Percentiles rank a stretch among this genome's conserved stretches.
Conservation (phyloP, 2,888 invertebrate genomes). For the Phaonia tiefii region DNA sequence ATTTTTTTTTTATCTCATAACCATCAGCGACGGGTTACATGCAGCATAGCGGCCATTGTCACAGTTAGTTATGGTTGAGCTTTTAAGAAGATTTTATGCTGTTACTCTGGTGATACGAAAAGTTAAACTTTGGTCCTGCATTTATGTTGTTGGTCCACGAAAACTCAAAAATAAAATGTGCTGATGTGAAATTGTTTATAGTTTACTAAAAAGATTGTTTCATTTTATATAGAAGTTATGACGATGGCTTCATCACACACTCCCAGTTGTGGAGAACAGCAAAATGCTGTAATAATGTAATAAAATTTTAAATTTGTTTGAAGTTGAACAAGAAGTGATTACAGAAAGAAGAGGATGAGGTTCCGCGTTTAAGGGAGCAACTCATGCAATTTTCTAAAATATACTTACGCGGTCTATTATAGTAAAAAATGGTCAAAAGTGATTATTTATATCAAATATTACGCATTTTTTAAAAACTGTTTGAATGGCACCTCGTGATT, state of each 20-base stretch:
- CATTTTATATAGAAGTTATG: slow-evolving; percentile 6
- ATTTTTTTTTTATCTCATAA: slow-evolving; percentile 40
- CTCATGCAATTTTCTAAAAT: too few species aligned
- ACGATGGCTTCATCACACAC: not conserved
- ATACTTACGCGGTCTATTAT: too few species aligned
- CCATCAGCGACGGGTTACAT: slow-evolving; percentile 24
- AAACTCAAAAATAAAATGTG: slow-evolving; percentile 28
- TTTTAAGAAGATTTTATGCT: slow-evolving; percentile 40
- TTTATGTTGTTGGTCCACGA: not conserved
- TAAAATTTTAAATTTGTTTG: slow-evolving; percentile 2
- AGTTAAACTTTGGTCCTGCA: not conserved
- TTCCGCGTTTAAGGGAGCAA: too few species aligned
- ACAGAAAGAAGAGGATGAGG: too few species aligned
- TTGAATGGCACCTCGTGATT: too few species aligned
- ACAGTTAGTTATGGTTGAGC: slow-evolving; percentile 54
- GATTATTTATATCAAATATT: too few species aligned
- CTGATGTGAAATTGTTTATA: slow-evolving; percentile 38
- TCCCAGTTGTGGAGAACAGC: not conserved
- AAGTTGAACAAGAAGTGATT: too few species aligned
- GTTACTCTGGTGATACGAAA: not conserved
- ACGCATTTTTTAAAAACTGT: too few species aligned
- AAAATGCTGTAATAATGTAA: slow-evolving; percentile 1
- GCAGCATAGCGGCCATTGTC: slow-evolving; percentile 51
- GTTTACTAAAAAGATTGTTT: slow-evolving; percentile 18
- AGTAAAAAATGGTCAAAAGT: too few species aligned